A percentile compares a stretch with the other conserved stretches of the same genome.
phyloP scores from a whole-genome alignment of 1,140 invertebrate species.

The Ruditapes philippinarum region DNA sequence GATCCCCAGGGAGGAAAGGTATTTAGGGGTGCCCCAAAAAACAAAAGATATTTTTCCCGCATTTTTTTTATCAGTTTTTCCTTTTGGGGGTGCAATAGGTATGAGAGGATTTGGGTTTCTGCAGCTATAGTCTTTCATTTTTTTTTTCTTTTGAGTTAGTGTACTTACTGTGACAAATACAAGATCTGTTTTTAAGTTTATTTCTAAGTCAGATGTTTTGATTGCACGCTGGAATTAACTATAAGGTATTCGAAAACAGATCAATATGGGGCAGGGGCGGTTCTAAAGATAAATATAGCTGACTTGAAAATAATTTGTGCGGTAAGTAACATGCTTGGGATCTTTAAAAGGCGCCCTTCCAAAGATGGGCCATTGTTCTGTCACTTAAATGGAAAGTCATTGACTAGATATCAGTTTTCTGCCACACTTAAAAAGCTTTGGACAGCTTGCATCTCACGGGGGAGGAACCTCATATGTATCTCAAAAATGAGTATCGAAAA shows the following conservation, averaged over 20 bases:
- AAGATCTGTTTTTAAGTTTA: not conserved
- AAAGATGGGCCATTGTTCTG: not conserved
- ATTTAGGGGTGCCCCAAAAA: constrained; percentile 45
- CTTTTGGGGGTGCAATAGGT: not conserved
- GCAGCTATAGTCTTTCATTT: constrained; percentile 58
- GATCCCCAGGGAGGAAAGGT: not conserved
- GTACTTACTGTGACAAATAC: constrained; percentile 46
- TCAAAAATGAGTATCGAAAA: too few species aligned
- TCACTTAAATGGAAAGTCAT: constrained; percentile 6
- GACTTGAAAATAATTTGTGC: not conserved
- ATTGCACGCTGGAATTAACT: not conserved
- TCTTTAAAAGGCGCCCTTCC: not conserved
- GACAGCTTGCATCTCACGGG: too few species aligned
- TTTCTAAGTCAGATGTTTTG: not conserved
- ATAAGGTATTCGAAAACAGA: constrained; percentile 42
- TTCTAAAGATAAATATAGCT: too few species aligned
- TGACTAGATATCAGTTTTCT: too few species aligned
- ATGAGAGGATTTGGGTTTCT: constrained; percentile 52
- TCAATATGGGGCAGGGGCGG: constrained; percentile 7
- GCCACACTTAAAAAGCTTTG: too few species aligned
- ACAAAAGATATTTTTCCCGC: constrained; percentile 1
- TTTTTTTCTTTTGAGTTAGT: constrained; percentile 61
- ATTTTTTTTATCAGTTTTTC: not conserved
- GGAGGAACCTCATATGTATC: too few species aligned
- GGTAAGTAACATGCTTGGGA: not conserved